Evolutionary conservation across 2,797 vertebrate species (phyloP).

Genomic region (Xiphorhynchus erythropygius): DNA sequence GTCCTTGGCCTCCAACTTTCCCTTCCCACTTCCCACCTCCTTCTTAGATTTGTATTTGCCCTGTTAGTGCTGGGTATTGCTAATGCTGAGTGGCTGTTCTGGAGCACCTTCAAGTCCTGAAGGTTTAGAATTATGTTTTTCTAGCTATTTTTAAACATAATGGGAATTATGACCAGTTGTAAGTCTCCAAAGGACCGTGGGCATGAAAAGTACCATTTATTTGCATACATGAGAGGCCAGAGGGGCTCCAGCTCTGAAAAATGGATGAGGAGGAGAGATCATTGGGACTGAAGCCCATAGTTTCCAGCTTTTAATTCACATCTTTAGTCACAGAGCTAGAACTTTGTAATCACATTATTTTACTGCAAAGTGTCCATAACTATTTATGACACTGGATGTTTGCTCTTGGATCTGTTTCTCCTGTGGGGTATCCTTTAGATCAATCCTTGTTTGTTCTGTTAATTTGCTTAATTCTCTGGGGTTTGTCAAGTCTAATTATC

Average conservation of each 20-base stretch:
- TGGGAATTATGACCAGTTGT: neutral
- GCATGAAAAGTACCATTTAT: neutral
- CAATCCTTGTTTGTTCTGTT: slow-evolving; percentile 26
- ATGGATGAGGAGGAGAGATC: neutral
- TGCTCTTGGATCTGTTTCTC: slow-evolving; percentile 23
- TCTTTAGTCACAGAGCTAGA: neutral
- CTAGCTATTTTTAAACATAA: neutral
- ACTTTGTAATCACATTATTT: neutral
- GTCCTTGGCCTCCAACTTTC: neutral
- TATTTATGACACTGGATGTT: slow-evolving; percentile 11
- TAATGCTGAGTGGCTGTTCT: neutral
- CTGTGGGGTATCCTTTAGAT: slow-evolving; percentile 5
- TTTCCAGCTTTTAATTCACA: neutral
- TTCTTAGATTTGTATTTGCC: neutral
- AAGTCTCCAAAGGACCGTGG: neutral
- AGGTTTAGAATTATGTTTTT: neutral
- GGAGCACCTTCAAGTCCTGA: neutral
- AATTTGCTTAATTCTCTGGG: slow-evolving; percentile 45
- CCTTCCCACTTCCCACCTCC: neutral
- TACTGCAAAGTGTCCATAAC: neutral
- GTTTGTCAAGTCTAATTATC: slow-evolving; percentile 36
- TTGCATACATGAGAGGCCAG: neutral
- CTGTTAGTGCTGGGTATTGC: neutral
- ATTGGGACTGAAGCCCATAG: neutral
- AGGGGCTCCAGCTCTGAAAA: neutral